Conservation (phyloP, 2,888 invertebrate genomes). For the Eupelmus urozonus region DNA sequence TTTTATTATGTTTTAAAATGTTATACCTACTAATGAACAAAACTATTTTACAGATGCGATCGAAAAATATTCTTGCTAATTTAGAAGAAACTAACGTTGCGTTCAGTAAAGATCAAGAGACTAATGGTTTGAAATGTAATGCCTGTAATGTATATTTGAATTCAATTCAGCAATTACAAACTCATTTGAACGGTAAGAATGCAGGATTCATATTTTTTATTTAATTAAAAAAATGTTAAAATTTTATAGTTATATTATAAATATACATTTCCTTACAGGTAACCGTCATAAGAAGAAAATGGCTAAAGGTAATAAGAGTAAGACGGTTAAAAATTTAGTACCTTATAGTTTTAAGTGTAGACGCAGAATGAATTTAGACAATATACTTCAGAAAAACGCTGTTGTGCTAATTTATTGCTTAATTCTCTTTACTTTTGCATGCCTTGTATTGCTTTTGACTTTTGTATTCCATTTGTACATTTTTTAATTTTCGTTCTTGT, state of each 20-base stretch:
- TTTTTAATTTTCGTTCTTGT: conserved; percentile 63
- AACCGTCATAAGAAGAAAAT: conserved; percentile 75
- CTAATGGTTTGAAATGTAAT: conserved; percentile 76
- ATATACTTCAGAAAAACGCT: conserved; percentile 70
- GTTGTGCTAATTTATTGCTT: conserved; percentile 71
- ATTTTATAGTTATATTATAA: conserved; percentile 5
- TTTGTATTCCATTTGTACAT: conserved; percentile 71
- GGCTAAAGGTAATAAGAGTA: conserved; percentile 73
- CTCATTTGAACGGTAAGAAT: conserved; percentile 74
- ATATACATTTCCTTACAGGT: conserved; percentile 66
- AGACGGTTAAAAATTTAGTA: conserved; percentile 66
- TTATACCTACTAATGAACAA: neutral
- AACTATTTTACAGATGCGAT: conserved; percentile 70
- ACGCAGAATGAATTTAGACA: conserved; percentile 71
- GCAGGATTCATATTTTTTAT: neutral
- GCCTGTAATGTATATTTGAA: conserved; percentile 78
- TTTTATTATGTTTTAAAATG: conserved; percentile 2
- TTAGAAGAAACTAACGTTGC: conserved; percentile 74
- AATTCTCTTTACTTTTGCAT: conserved; percentile 72
- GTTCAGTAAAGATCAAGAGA: conserved; percentile 74
- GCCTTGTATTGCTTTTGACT: conserved; percentile 70
- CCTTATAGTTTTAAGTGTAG: conserved; percentile 71
- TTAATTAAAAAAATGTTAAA: conserved; percentile 14
- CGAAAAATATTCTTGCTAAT: conserved; percentile 74
- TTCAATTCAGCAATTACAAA: conserved; percentile 78